Conservation (phyloP, 2,113 vertebrate genomes). For the Engystomops pustulosus region DNA sequence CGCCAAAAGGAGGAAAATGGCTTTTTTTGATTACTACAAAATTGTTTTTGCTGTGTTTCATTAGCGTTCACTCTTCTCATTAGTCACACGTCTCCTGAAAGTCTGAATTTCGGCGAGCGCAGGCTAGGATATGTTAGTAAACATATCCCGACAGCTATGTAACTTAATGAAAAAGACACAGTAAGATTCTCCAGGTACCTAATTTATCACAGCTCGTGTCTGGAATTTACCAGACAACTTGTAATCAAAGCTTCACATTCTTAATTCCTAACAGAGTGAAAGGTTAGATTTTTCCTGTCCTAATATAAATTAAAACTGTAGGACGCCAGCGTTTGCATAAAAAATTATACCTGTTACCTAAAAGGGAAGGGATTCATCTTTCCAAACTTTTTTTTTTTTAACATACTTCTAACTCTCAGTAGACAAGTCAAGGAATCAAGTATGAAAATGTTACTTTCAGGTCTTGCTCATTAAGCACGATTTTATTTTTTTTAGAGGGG, state of each 20-base stretch:
- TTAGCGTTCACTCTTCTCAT: background rate
- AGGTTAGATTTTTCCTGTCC: slow-evolving; percentile 56
- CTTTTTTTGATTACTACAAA: background rate
- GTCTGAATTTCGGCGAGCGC: background rate
- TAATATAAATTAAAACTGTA: slow-evolving; percentile 57
- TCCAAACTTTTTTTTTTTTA: background rate
- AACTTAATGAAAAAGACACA: slow-evolving; percentile 48
- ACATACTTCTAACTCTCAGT: slow-evolving; percentile 7
- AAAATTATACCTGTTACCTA: slow-evolving; percentile 53
- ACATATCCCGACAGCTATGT: slow-evolving; percentile 49
- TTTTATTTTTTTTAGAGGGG: no score
- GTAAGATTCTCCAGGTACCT: slow-evolving; percentile 56
- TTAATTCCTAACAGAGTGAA: slow-evolving; percentile 52
- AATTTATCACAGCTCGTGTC: slow-evolving; percentile 57
- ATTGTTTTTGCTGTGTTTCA: background rate
- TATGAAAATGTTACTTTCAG: background rate
- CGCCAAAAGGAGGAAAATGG: no score
- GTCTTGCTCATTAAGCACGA: no score
- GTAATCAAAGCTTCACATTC: slow-evolving; percentile 59
- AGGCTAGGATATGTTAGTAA: slow-evolving; percentile 45
- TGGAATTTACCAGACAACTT: slow-evolving; percentile 59
- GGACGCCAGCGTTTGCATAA: slow-evolving; percentile 53
- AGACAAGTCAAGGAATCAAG: background rate
- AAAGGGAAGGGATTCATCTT: slow-evolving; percentile 13
- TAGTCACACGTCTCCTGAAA: background rate